Evolutionary conservation across 2,797 vertebrate genomes (phyloP), one percentile per base, ranked within the genome.

Genomic region (Odontamblyopus rebecca): DNA sequence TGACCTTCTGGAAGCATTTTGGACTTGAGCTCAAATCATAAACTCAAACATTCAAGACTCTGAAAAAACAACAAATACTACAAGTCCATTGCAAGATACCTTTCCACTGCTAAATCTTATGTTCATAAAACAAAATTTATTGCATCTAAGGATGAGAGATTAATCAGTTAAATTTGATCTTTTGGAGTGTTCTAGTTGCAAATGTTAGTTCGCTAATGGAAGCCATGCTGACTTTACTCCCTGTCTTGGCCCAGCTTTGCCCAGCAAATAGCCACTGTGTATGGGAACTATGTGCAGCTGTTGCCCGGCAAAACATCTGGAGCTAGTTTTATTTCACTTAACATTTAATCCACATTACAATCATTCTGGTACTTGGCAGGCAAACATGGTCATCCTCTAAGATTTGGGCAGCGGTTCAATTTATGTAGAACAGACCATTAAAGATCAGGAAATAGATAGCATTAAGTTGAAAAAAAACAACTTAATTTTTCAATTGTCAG

Each of bases 301-400:
- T 77, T 29, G 18, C 65, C 68, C 66, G 50, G 4, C 62, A 79
- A 84, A 60, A 87, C 87, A 89, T 89, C 85, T 91, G 90, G 87
- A 84, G 75, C 23, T 61, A 27, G 69, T 86, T 89, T 86, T 73
- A 85, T 85, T 87, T 79, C 74, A 26, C 74, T 82, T 77, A 44
- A 44, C 29, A 63, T 73, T 82, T 86, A 86, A 89, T 87, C 82
- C 76, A 68, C 74, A 68, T 75, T 79, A 79, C 82, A 82, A 73
- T 64, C 67, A 78, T 83, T 75, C 75, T 60, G n/a, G 80, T 76
- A 72, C 81, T 79, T 74, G 73, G 76, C 12, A 23, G 75, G 59
- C 29, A 69, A 77, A 72, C 26, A 1, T 32, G 60, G 60, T 44
- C 80, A 68, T 74, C 62, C 60, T 70, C 70, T 60, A 5, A 51